Evolutionary conservation across 2,797 vertebrate genomes (phyloP), one percentile per base, ranked within the genome.

Genomic region (Sarcoramphus papa): DNA sequence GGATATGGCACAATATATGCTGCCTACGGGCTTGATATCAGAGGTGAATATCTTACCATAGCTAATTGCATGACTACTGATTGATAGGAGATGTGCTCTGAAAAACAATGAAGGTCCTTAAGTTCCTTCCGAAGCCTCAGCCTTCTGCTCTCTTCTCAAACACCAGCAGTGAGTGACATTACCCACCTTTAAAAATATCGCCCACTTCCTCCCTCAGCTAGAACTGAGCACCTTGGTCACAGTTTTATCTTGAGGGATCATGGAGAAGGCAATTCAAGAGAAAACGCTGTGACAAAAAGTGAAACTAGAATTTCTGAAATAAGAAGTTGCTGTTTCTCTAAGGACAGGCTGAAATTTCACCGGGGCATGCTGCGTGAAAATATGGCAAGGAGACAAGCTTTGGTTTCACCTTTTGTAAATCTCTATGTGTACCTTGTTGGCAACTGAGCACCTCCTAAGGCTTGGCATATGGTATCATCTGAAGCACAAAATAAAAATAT

Each of bases 401-500:
- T 1, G 1, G n/a, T 68, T 95, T 92, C 94, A 96, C 91, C 91
- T 96, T 86, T 76, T 84, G 85, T 40, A 93, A 77, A 80, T 83
- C 85, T 93, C 78, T 91, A 54, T 85, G 86, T 92, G 87, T 94
- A 75, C 72, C 75, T 93, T 37, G 45, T 18, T 97, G 94, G 94
- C 94, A 96, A 68, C 15, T 7, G 17, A 92, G 45, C 12, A 30
- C 60, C 89, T 96, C 95, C 95, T 87, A 57, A 88, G 95, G 95
- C 41, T 85, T 82, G 89, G 92, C 96, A 97, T 96, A 95, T 96
- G 96, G 94, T 65, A 54, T 43, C 72, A 77, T 57, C 78, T 78
- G 94, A 90, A 84, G 62, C 60, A 96, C 85, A 85, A 90, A 88
- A 90, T 62, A 96, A 96, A 95, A 91, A 93, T 72, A 92, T 84